These are phyloP conservation scores for Lithophane leautieri DNA, from an alignment of 2,888 invertebrate genomes.

Conservation along the genomic window DNA sequence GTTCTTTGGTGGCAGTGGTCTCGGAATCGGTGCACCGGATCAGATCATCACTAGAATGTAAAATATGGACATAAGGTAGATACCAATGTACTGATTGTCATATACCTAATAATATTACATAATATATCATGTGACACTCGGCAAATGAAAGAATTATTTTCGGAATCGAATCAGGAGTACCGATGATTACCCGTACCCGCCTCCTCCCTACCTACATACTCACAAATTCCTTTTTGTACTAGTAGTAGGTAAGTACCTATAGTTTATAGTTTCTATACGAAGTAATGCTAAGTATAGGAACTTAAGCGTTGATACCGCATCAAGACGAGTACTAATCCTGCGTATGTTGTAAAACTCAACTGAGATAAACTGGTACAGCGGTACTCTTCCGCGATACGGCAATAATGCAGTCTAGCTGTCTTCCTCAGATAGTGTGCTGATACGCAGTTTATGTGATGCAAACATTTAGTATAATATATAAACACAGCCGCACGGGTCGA, in stretches of 20 bases:
- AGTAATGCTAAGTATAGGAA: no score
- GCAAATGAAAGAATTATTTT: no score
- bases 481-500: neutral
- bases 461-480: neutral
- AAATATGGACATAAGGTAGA: neutral
- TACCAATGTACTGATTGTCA: neutral
- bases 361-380: constrained; percentile 46
- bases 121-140: no score
- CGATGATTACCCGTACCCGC: no score
- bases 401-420: constrained; percentile 33
- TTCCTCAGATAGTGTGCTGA: neutral
- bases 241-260: no score
- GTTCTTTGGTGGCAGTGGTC: neutral
- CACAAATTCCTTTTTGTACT: no score
- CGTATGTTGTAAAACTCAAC: constrained; percentile 43
- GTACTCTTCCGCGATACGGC: constrained; percentile 45
- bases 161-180: no score
- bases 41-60: neutral
- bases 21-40: neutral
- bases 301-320: constrained; percentile 1
- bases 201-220: no score
- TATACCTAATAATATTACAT: no score
- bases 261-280: no score
- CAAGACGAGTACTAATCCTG: constrained; percentile 39
- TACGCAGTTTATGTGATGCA: neutral